Evolutionary conservation across 2,113 vertebrate species (phyloP), one percentile per base, ranked within the genome.

Genomic region (Butorides virescens): DNA sequence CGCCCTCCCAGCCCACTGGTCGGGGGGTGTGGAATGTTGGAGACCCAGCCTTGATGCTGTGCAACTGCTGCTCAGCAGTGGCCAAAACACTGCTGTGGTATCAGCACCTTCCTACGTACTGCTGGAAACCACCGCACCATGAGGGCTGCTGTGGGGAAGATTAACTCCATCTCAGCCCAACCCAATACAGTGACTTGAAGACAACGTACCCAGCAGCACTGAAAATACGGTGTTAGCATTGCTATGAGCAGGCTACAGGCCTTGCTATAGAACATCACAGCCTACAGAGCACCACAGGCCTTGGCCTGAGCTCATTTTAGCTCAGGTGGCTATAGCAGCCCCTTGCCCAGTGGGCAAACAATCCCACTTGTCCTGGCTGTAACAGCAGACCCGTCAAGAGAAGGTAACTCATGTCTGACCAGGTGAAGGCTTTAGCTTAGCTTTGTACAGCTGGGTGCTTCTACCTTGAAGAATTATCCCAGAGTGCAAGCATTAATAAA

Each of bases 121-220:
- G 42, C 13, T 44, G 42, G 14, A 44, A 44, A 44, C 14, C 42
- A 44, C 42, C 5, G 42, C 42, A 44, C 14, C 42, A 44, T 42
- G 42, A 42, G 42, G 42, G 42, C 42, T 42, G 42, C 42, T 42
- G 13, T 42, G 42, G 42, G 42, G 42, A 42, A 42, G 42, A 42
- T 44, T 44, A 44, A 44, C 42, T 44, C 42, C 42, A 44, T 15
- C 14, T 44, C 15, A 44, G 42, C 42, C 42, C 42, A 15, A 44
- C 42, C 14, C 42, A 44, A 44, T 44, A 44, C 42, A 44, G 34
- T 5, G 34, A 83, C 37, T 13, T 47, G 32, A 0, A 1, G 50
- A 20, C 34, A 66, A 61, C 1, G 1, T 9, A 16, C 36, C 50
- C 0, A 1, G 29, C 36, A 37, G 56, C 20, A 12, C 52, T 3